Conservation (phyloP, 2,797 vertebrate genomes). For the Cryptoprocta ferox region DNA sequence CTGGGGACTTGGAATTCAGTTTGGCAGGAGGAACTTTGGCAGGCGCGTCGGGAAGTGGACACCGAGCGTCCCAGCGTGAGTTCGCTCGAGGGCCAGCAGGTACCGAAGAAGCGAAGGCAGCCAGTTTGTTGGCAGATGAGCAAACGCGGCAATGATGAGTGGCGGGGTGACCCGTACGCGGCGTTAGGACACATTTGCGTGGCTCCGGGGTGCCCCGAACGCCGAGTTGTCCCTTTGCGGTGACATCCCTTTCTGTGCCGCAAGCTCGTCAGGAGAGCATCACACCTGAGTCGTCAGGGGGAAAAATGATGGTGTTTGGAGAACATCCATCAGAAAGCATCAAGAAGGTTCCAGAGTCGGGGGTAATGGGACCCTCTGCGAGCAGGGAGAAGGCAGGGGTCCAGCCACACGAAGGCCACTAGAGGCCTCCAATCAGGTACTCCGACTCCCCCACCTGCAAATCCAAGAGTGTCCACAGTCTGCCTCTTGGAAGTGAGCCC, state of each 20-base stretch:
- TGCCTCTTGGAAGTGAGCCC: fast-evolving
- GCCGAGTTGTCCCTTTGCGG: fast-evolving
- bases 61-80: background rate
- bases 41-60: background rate
- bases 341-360: fast-evolving
- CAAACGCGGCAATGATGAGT: fast-evolving
- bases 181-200: fast-evolving
- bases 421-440: too few species aligned
- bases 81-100: fast-evolving
- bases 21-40: background rate
- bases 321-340: background rate
- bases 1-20: fast-evolving
- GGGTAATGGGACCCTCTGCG: background rate
- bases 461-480: fast-evolving
- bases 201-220: fast-evolving
- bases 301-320: background rate
- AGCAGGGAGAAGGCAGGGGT: background rate
- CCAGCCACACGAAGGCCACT: fast-evolving
- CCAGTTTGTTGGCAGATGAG: background rate
- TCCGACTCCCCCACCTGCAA: too few species aligned
- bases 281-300: background rate
- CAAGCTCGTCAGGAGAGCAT: fast-evolving
- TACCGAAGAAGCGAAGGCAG: too few species aligned
- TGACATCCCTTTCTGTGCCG: fast-evolving
- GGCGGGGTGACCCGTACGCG: fast-evolving